These are phyloP conservation scores for Whitmania pigra DNA, from an alignment of 1,140 invertebrate genomes.

Conservation along the genomic window DNA sequence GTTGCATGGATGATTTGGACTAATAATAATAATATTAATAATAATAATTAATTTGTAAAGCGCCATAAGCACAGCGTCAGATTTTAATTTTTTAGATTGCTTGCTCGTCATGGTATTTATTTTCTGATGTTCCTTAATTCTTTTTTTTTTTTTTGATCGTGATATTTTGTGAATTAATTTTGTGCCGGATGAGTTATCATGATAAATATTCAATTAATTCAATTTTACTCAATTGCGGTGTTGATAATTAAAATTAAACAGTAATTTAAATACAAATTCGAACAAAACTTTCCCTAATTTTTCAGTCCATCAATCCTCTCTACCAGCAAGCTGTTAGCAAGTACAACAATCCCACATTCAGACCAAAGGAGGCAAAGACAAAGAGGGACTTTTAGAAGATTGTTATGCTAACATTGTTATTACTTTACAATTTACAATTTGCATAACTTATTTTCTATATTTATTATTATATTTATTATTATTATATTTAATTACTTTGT, in stretches of 20 bases:
- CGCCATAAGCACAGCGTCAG: too few species aligned
- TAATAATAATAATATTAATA: too few species aligned
- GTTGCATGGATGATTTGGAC: too few species aligned
- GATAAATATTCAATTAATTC: neutral
- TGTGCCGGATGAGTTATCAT: neutral
- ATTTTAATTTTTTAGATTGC: neutral
- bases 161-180: neutral
- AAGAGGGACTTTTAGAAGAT: neutral
- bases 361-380: neutral
- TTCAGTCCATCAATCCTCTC: neutral
- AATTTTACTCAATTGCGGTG: too few species aligned
- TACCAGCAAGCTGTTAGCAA: neutral
- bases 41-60: too few species aligned
- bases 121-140: neutral
- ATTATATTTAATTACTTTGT: neutral
- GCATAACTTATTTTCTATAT: neutral
- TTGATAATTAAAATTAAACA: neutral
- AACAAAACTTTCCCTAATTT: neutral
- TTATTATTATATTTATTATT: neutral
- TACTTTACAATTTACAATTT: too few species aligned
- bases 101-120: neutral
- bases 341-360: neutral
- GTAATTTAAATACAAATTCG: neutral
- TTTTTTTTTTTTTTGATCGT: neutral
- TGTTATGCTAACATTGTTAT: too few species aligned